phyloP scores from a whole-genome alignment of 1,140 invertebrate genomes.

The Asobara japonica region DNA sequence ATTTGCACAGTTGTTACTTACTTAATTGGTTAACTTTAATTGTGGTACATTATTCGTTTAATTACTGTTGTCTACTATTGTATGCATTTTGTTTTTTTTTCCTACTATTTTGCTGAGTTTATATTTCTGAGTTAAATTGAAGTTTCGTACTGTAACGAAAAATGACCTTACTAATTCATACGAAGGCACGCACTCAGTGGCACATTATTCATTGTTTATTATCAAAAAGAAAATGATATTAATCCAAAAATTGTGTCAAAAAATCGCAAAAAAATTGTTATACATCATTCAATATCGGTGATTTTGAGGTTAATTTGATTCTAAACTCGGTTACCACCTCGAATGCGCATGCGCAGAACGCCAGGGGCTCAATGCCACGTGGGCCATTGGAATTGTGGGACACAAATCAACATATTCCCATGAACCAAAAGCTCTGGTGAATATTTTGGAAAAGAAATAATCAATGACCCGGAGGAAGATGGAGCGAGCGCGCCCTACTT shows the following conservation, averaged over 20 bases:
- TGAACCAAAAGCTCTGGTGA: constrained; percentile 58
- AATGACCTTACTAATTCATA: constrained; percentile 56
- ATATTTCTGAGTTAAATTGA: constrained; percentile 61
- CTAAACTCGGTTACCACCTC: constrained; percentile 54
- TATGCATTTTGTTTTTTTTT: constrained; percentile 43
- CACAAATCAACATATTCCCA: constrained; percentile 58
- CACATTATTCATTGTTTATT: constrained; percentile 29
- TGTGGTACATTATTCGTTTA: constrained; percentile 60
- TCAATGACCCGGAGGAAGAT: constrained; percentile 46
- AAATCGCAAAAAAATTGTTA: neutral
- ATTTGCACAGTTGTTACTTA: constrained; percentile 49
- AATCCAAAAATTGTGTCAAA: neutral
- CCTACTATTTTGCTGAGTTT: constrained; percentile 64
- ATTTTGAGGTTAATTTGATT: too few relatives aligned
- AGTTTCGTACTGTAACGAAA: constrained; percentile 64
- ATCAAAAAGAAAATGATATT: neutral
- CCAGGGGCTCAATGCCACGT: neutral
- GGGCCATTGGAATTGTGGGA: constrained; percentile 38
- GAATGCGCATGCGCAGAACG: constrained; percentile 58
- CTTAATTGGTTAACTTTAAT: constrained; percentile 65
- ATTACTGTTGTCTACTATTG: constrained; percentile 63
- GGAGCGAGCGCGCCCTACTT: constrained; percentile 29
- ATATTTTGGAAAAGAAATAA: constrained; percentile 66
- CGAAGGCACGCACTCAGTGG: constrained; percentile 64
- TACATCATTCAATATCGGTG: too few relatives aligned